These are phyloP conservation scores for Pollachius pollachius DNA, from an alignment of 2,113 vertebrate species.

Conservation along the genomic window DNA sequence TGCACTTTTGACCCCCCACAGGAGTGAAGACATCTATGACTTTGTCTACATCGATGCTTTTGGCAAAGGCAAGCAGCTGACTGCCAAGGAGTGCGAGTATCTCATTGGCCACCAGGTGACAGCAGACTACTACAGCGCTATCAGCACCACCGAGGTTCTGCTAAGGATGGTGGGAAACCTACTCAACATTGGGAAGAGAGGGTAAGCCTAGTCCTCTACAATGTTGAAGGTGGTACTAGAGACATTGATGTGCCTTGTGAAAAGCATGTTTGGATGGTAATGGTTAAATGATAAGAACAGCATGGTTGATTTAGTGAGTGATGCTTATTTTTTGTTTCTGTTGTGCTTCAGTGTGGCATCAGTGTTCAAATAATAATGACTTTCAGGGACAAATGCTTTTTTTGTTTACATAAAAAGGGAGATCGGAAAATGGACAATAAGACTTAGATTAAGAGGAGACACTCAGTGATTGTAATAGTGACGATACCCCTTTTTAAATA, in stretches of 20 bases:
- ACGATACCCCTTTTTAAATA: too few relatives aligned
- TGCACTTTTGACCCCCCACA: constrained; percentile 38
- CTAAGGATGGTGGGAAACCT: constrained; percentile 98
- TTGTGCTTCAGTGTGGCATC: too few relatives aligned
- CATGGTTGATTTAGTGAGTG: too few relatives aligned
- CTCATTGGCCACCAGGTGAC: constrained; percentile 94
- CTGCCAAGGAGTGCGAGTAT: constrained; percentile 93
- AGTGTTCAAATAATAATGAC: too few relatives aligned
- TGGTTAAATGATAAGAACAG: too few relatives aligned
- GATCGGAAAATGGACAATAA: too few relatives aligned
- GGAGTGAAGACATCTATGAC: constrained; percentile 90
- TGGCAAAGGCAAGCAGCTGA: constrained; percentile 92
- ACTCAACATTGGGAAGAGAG: constrained; percentile 90
- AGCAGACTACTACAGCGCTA: constrained; percentile 89
- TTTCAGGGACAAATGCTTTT: too few relatives aligned
- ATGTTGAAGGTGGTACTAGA: not conserved
- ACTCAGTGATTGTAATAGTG: too few relatives aligned
- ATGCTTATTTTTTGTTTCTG: too few relatives aligned
- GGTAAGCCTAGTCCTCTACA: constrained; percentile 71
- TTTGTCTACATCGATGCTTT: constrained; percentile 95
- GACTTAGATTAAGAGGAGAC: too few relatives aligned
- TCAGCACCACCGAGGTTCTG: constrained; percentile 89
- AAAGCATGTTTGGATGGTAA: too few relatives aligned
- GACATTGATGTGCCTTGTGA: not conserved
- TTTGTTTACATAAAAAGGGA: too few relatives aligned